Evolutionary conservation across 1,140 invertebrate species (phyloP), one percentile per base, ranked within the genome.

Genomic region (Brachystomella parvula): DNA sequence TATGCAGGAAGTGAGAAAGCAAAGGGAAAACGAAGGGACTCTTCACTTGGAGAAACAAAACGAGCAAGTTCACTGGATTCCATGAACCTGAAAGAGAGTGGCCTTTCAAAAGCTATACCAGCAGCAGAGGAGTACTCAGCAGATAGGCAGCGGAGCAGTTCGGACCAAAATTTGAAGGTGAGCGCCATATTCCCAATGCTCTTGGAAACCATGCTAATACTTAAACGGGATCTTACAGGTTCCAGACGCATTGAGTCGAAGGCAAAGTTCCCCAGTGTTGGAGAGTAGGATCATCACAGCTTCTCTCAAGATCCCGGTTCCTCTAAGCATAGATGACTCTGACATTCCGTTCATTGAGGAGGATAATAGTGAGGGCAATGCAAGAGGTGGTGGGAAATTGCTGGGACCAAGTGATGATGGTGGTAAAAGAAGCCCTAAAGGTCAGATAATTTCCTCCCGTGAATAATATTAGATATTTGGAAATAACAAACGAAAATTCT

Each of bases 311-410:
- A 79, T 82, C 65, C 79, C 78, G 68, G 76, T 75, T 33, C 74
- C 77, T 29, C 70, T 83, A 21, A 82, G 81, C 68, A 75, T 84
- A 61, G 83, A 86, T 71, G 85, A 87, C 74, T 77, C 81, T 28
- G 85, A 87, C 77, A 87, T 88, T 78, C 86, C 86, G 39, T 88
- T 81, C 69, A 87, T 87, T 73, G 86, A 88, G 74, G 86, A 88
- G 67, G 68, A 66, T 69, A 59, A 71, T 21, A 58, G 26, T 32
- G 39, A 47, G 56, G 49, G 49, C 2, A 47, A 44, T 44, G 6
- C n/a, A n/a, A n/a, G 21, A 59, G 3, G 12, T 59, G 39, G n/a
- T 59, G n/a, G 26, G 9, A 24, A 59, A 29, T 59, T 30, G 12
- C 32, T 59, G 30, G 29, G 57, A 59, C 12, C 26, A 30, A 30